phyloP scores from a whole-genome alignment of 1,140 invertebrate species.

The Hylaeus anthracinus region DNA sequence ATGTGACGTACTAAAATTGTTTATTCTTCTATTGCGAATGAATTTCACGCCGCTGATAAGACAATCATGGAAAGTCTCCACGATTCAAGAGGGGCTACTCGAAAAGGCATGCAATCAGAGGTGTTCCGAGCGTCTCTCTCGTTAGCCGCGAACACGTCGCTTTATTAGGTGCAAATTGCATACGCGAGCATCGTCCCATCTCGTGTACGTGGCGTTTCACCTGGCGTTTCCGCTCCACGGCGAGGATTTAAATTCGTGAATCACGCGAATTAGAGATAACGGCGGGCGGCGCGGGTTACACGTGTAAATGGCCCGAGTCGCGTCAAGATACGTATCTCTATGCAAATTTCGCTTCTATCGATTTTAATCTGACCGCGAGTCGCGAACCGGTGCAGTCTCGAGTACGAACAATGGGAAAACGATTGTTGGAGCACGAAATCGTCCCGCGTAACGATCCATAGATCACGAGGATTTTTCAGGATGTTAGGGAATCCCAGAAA shows the following conservation, averaged over 20 bases:
- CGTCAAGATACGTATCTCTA: slow-evolving; percentile 37
- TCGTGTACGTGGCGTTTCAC: slow-evolving; percentile 25
- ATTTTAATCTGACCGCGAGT: slow-evolving; percentile 6
- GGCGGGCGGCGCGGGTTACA: slow-evolving; percentile 1
- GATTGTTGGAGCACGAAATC: slow-evolving; percentile 24
- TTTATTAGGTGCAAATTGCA: slow-evolving; percentile 68
- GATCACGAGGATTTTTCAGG: neutral
- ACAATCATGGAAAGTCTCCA: slow-evolving; percentile 24
- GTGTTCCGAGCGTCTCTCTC: slow-evolving; percentile 30
- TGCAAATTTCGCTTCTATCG: slow-evolving; percentile 18
- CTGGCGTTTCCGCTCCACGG: slow-evolving; percentile 40
- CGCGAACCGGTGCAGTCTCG: neutral
- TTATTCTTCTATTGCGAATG: slow-evolving; percentile 37
- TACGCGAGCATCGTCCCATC: slow-evolving; percentile 4
- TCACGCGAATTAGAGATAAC: slow-evolving; percentile 39
- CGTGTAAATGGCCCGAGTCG: slow-evolving; percentile 12
- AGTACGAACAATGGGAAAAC: slow-evolving; percentile 16
- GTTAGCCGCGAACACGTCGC: slow-evolving; percentile 30
- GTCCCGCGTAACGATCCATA: slow-evolving; percentile 6
- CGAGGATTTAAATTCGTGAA: slow-evolving; percentile 47
- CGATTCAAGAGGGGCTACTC: neutral
- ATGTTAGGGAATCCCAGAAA: no score
- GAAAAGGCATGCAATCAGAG: slow-evolving; percentile 44
- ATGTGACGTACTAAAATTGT: slow-evolving; percentile 34
- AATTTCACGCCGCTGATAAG: slow-evolving; percentile 24